Base-by-base conservation (phyloP, 2,888 invertebrate species). In the Nezara viridula region DNA sequence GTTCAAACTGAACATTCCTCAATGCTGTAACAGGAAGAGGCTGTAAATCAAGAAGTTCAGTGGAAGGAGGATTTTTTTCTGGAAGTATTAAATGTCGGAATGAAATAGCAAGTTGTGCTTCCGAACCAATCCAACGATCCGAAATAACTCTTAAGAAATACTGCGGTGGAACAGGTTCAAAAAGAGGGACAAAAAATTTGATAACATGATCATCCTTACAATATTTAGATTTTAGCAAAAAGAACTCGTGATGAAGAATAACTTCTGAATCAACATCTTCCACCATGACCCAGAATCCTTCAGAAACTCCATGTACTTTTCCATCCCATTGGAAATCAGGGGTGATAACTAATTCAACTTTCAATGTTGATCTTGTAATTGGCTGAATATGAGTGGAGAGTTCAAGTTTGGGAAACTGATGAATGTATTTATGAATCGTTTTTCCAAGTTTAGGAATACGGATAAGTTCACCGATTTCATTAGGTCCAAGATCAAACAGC, bases 251-350 rank as follows among this genome's bases (percentile, higher is more conserved):
- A 93, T 99, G 99, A 16, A 99, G 95, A 91, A 99, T 95, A 92
- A 96, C 96, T 92, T 97, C 97, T 0, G 96, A 96, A 93, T 97
- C 97, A 19, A 97, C 97, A 92, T 97, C 97, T 92, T 97, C 97
- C 0, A 97, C 97, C 10, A 97, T 93, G 92, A 97, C 96, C 97
- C 97, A 97, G 93, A 97, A 97, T 0, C 96, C 97, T 93, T 97
- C 97, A 85, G 96, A 94, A 89, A 94, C 94, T 49, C 96, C 96
- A 92, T 95, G 95, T 44, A 97, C 94, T 93, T 98, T 99, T 91
- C 99, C 99, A 92, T 99, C 99, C 99, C 99, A 99, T 92, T 99
- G 98, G 93, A 99, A 99, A 93, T 99, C 99, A 0, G 99, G 99
- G 0, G 98, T 98, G 90, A 99, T 98, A 0, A 99, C 99, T 27